Percentiles rank a stretch among this genome's conserved stretches.
Conservation (phyloP, 1,140 invertebrate species). For the Vanessa atalanta region DNA sequence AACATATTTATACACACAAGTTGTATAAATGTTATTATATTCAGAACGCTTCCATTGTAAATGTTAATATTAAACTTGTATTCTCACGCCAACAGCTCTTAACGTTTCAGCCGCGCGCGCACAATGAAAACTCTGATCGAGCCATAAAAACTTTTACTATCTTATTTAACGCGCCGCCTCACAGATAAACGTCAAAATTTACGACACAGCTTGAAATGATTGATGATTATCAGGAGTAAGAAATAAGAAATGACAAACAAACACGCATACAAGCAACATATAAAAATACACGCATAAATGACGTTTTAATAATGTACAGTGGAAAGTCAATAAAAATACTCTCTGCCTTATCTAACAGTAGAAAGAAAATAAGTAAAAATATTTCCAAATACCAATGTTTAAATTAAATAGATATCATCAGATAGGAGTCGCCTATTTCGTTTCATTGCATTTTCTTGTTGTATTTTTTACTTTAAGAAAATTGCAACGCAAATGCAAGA, state of each 20-base stretch:
- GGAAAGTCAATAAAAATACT: not conserved
- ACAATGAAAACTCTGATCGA: slow-evolving; percentile 47
- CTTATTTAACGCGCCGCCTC: slow-evolving; percentile 60
- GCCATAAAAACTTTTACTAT: slow-evolving; percentile 71
- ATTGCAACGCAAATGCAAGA: slow-evolving; percentile 21
- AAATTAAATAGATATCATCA: slow-evolving; percentile 17
- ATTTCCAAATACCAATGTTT: slow-evolving; percentile 19
- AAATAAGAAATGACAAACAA: slow-evolving; percentile 20
- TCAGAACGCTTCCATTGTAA: slow-evolving; percentile 3
- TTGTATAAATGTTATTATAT: not conserved
- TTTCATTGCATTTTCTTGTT: slow-evolving; percentile 30
- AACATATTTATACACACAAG: not conserved
- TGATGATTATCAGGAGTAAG: slow-evolving; percentile 48
- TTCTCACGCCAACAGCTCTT: slow-evolving; percentile 18
- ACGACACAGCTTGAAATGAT: slow-evolving; percentile 44
- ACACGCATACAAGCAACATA: not conserved
- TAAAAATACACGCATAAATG: not conserved
- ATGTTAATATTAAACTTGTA: slow-evolving; percentile 10
- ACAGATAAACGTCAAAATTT: slow-evolving; percentile 59
- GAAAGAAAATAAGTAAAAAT: not conserved
- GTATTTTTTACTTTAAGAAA: slow-evolving; percentile 29
- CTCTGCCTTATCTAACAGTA: not conserved
- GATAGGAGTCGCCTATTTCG: slow-evolving; percentile 32
- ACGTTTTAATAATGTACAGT: not conserved
- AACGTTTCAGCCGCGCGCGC: slow-evolving; percentile 36